Evolutionary conservation across 1,140 invertebrate genomes (phyloP), one percentile per base, ranked within the genome.

Genomic region (Halyomorpha halys): DNA sequence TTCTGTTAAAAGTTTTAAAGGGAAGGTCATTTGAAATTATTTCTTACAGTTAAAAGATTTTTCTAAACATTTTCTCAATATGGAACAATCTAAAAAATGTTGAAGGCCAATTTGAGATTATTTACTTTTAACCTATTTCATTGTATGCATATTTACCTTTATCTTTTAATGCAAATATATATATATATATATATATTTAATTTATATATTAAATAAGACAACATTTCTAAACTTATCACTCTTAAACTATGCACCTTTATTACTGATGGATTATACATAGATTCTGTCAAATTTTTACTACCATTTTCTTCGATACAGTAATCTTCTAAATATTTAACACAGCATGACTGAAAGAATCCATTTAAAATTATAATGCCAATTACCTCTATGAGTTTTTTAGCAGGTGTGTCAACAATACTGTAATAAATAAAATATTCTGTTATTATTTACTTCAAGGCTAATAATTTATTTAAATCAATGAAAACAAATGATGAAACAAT

Each of bases 311-410:
- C 4, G 6, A 34, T 25, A 27, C 54, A 27, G 54, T 34, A 23
- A n/a, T 25, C 54, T 21, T 9, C 25, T 1, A 59, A 11, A 23
- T 25, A 27, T 8, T 21, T 25, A 5, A 59, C 15, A 25, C 4
- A n/a, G 6, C 2, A 27, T 27, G 15, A 3, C 25, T 34, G 23
- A 21, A 34, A 8, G 18, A 34, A 1, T 25, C 21, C 54, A n/a
- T n/a, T 59, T 5, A 59, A 6, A 27, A 59, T 59, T 59, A 23
- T 1, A 59, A 59, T 11, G 1, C 2, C 4, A 8, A 15, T 16
- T 18, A 59, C n/a, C 27, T 59, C 54, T n/a, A 59, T 59, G 23
- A 59, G 23, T 59, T 27, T 59, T 27, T 34, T 59, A 4, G 23
- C 27, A 27, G 21, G 21, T 11, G 54, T 59, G 16, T 59, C 27